Conservation (phyloP, 2,113 vertebrate species). For the Tamias sibiricus region DNA sequence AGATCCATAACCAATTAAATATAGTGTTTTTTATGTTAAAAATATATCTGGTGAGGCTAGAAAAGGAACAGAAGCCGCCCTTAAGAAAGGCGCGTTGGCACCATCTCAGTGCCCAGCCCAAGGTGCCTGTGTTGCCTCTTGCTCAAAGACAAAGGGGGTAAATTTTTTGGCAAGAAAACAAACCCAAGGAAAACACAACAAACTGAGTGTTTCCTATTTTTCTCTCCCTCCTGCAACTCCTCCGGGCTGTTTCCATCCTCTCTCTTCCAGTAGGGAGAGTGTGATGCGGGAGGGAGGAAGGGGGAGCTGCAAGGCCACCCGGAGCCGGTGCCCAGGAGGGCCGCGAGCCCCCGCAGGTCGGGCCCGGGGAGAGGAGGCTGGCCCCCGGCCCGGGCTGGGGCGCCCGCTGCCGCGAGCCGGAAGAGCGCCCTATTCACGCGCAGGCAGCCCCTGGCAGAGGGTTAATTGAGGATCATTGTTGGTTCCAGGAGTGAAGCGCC, state of each 20-base stretch:
- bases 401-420: not conserved
- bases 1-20: conserved; percentile 92
- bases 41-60: conserved; percentile 87
- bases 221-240: not conserved
- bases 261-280: not conserved
- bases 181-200: conserved; percentile 82
- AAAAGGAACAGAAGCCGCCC: conserved; percentile 85
- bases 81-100: conserved; percentile 81
- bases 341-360: not conserved
- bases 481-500: conserved; percentile 81
- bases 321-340: not conserved
- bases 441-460: conserved; percentile 79
- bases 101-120: conserved; percentile 80
- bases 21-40: conserved; percentile 91
- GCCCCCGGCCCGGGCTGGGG: not conserved
- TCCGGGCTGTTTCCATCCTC: not conserved
- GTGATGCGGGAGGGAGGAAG: not conserved
- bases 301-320: not conserved
- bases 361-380: not conserved
- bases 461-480: conserved; percentile 84
- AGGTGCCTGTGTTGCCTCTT: conserved; percentile 84
- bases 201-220: conserved; percentile 67
- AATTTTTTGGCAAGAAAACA: conserved; percentile 85
- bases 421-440: conserved; percentile 73
- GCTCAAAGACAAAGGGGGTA: conserved; percentile 83